phyloP scores from a whole-genome alignment of 2,797 vertebrate genomes.

The Nannoperca australis region DNA sequence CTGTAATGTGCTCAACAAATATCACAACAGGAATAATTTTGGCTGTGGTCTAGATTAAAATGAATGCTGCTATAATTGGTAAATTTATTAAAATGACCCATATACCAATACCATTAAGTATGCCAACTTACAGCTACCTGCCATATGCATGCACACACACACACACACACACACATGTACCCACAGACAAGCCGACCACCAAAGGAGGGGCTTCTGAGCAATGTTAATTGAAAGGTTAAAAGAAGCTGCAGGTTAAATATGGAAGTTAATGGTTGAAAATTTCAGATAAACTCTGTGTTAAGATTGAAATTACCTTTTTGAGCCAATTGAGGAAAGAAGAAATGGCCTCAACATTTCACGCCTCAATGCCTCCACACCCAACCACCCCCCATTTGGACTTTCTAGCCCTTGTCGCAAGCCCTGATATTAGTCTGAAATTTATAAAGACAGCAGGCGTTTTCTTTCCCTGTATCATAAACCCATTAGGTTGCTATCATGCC shows the following conservation, averaged over 20 bases:
- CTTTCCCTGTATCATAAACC: constrained; percentile 72
- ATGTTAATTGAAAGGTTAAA: constrained; percentile 81
- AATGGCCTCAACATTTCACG: neutral
- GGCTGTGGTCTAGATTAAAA: constrained; percentile 76
- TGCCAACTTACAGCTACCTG: constrained; percentile 52
- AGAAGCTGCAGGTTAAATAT: constrained; percentile 70
- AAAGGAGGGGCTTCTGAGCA: constrained; percentile 59
- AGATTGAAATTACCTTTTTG: constrained; percentile 73
- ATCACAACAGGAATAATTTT: constrained; percentile 62
- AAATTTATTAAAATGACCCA: constrained; percentile 85
- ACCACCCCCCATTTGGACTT: neutral
- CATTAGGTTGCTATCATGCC: constrained; percentile 79
- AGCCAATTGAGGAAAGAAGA: constrained; percentile 25
- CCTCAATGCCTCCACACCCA: neutral
- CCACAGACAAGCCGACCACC: constrained; percentile 47
- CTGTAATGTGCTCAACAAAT: constrained; percentile 72
- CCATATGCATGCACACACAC: constrained; percentile 26
- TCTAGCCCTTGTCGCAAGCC: constrained; percentile 33
- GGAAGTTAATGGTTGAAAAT: constrained; percentile 65
- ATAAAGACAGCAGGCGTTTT: constrained; percentile 65
- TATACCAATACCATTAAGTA: constrained; percentile 73
- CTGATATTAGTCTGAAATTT: constrained; percentile 58
- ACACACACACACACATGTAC: constrained; percentile 13
- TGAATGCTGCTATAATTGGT: constrained; percentile 81
- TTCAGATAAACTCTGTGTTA: constrained; percentile 66